Percentiles rank a stretch among this genome's conserved stretches.
Conservation (phyloP, 1,140 invertebrate genomes). For the Philopotamus ludificatus region DNA sequence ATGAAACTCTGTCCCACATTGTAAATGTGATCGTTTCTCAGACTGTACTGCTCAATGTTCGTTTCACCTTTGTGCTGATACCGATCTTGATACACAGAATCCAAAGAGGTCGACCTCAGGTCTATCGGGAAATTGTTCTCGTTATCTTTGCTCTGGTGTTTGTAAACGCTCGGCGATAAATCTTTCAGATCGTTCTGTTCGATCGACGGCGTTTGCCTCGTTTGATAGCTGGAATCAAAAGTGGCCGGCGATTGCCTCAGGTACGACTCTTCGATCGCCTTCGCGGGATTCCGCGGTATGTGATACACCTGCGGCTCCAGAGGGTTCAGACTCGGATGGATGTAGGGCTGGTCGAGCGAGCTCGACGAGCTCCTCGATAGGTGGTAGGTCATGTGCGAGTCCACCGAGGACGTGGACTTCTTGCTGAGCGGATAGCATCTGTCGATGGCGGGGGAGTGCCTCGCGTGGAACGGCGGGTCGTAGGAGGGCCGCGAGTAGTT, state of each 20-base stretch:
- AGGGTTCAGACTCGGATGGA: slow-evolving; percentile 49
- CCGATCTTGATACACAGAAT: slow-evolving; percentile 47
- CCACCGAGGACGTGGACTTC: slow-evolving; percentile 38
- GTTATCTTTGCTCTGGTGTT: slow-evolving; percentile 33
- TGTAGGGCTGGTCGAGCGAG: slow-evolving; percentile 41
- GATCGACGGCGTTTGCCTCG: slow-evolving; percentile 34
- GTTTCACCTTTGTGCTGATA: slow-evolving; percentile 41
- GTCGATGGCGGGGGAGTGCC: slow-evolving; percentile 36
- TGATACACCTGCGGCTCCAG: slow-evolving; percentile 45
- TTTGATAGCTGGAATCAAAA: slow-evolving; percentile 33
- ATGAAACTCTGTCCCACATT: slow-evolving; percentile 25
- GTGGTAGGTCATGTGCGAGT: slow-evolving; percentile 41
- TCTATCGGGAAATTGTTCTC: slow-evolving; percentile 41
- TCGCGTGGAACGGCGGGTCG: slow-evolving; percentile 23
- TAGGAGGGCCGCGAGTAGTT: slow-evolving; percentile 24
- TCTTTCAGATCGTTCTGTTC: slow-evolving; percentile 38
- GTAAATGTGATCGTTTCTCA: slow-evolving; percentile 37
- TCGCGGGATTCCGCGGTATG: slow-evolving; percentile 36
- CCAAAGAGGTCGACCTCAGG: slow-evolving; percentile 45
- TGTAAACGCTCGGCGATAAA: slow-evolving; percentile 35
- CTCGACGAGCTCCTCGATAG: slow-evolving; percentile 44
- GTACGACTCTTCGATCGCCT: slow-evolving; percentile 40
- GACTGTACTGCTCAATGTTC: slow-evolving; percentile 40
- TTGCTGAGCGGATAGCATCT: slow-evolving; percentile 38
- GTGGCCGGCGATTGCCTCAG: slow-evolving; percentile 32